These are phyloP conservation scores for Drosophila mayaguana DNA, from an alignment of 2,888 invertebrate species.

Conservation along the genomic window DNA sequence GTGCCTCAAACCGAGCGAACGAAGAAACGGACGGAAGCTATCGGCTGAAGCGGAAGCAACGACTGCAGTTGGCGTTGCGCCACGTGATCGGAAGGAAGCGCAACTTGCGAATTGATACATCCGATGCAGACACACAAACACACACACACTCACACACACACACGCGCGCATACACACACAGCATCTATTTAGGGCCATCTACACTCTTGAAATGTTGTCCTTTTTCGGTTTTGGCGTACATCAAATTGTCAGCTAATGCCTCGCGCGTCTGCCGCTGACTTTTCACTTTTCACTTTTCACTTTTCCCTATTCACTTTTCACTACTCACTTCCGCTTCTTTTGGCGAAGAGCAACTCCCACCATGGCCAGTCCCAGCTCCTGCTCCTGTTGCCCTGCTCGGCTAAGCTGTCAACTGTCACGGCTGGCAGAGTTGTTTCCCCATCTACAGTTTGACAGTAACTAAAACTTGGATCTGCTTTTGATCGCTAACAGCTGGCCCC, in stretches of 20 bases:
- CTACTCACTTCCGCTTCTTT: slow-evolving; percentile 20
- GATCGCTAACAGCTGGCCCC: background rate
- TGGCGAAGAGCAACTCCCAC: background rate
- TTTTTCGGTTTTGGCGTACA: slow-evolving; percentile 15
- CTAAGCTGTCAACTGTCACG: background rate
- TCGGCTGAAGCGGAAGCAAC: slow-evolving; percentile 75
- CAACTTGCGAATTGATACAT: slow-evolving; percentile 81
- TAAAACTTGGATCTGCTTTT: background rate
- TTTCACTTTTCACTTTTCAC: slow-evolving; percentile 62
- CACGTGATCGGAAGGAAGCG: slow-evolving; percentile 81
- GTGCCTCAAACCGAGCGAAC: slow-evolving; percentile 13
- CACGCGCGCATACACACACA: background rate
- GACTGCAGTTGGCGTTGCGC: slow-evolving; percentile 71
- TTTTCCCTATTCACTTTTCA: slow-evolving; percentile 62
- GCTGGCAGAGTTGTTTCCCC: too few relatives aligned
- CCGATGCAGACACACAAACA: slow-evolving; percentile 64
- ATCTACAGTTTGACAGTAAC: background rate
- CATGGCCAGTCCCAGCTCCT: too few relatives aligned
- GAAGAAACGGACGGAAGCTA: slow-evolving; percentile 72
- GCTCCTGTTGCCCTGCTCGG: too few relatives aligned
- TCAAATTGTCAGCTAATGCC: slow-evolving; percentile 69
- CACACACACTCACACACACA: slow-evolving; percentile 17
- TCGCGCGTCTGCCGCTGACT: slow-evolving; percentile 64
- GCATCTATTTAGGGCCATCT: slow-evolving; percentile 26
- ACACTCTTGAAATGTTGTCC: slow-evolving; percentile 1